These are phyloP conservation scores for Barbus barbus DNA, from an alignment of 2,113 vertebrate genomes.

Conservation along the genomic window DNA sequence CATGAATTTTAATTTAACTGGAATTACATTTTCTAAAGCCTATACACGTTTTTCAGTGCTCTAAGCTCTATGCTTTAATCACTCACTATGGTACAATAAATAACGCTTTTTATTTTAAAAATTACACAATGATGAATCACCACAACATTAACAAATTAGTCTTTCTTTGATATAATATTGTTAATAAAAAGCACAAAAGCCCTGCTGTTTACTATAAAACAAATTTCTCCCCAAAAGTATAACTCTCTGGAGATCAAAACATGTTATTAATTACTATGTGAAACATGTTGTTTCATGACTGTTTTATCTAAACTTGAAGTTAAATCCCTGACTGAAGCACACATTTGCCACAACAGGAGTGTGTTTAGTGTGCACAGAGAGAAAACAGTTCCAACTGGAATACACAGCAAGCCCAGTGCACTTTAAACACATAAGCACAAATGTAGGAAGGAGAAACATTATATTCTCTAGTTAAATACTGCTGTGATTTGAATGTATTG, in stretches of 20 bases:
- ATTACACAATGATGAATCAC: background rate
- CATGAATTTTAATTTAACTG: background rate
- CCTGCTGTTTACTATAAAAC: background rate
- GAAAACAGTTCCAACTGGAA: background rate
- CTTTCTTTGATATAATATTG: background rate
- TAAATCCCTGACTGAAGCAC: background rate
- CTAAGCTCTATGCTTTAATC: too few species aligned
- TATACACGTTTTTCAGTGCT: too few species aligned
- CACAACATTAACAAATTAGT: background rate
- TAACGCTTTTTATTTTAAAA: background rate
- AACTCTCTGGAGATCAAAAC: background rate
- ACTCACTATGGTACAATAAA: background rate
- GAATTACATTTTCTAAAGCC: background rate
- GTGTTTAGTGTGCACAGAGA: background rate
- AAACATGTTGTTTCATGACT: background rate
- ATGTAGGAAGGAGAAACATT: background rate
- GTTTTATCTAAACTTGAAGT: background rate
- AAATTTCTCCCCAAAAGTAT: background rate
- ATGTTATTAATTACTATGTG: conserved; percentile 12
- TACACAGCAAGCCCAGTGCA: background rate
- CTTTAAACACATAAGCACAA: background rate
- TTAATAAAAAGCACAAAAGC: background rate
- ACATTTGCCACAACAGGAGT: background rate
- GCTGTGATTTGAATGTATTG: background rate
- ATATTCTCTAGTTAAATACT: background rate